Evolutionary conservation across 2,888 invertebrate species (phyloP), one percentile per base, ranked within the genome.

Genomic region (Ormyrus nitidulus): DNA sequence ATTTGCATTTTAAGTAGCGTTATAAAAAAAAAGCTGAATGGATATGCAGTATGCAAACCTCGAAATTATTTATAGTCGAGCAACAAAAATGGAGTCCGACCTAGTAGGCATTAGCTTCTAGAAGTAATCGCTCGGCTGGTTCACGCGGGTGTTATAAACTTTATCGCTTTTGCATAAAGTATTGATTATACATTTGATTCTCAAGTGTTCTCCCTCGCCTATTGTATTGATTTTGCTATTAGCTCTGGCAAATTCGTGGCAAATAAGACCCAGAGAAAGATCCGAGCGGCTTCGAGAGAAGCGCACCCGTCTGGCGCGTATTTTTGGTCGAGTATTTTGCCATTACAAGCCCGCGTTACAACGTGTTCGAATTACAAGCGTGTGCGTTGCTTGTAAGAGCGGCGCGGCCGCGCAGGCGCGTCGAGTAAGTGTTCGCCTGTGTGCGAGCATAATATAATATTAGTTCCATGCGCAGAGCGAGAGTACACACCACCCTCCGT

Each of bases 121-220:
- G 34, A 34, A 34, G 34, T 34, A 34, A 34, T 34, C 34, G 34
- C 34, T 34, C 34, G 34, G 34, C 34, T 34, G 34, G 34, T 34
- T 34, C 34, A 34, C 34, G 34, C 46, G 58, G 44, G 69, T 70
- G 61, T 79, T 79, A 79, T 79, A 81, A 79, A 81, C 73, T 80
- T 82, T 82, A 80, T 80, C 82, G 78, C 82, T 82, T 82, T 82
- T 82, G 82, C 82, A 82, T 82, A 82, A 82, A 82, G 82, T 82
- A 82, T 82, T 82, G 82, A 82, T 82, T 80, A 82, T 80, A 82
- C 82, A 80, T 80, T 82, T 82, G 80, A 82, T 82, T 82, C 82
- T 71, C 77, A 73, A 79, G 79, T 75, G 81, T 68, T 79, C 34
- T 34, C 34, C 34, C 34, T 34, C 76, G 72, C 64, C 79, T 81